Base-by-base conservation (phyloP, 2,797 vertebrate genomes). In the Arrhamphus sclerolepis region DNA sequence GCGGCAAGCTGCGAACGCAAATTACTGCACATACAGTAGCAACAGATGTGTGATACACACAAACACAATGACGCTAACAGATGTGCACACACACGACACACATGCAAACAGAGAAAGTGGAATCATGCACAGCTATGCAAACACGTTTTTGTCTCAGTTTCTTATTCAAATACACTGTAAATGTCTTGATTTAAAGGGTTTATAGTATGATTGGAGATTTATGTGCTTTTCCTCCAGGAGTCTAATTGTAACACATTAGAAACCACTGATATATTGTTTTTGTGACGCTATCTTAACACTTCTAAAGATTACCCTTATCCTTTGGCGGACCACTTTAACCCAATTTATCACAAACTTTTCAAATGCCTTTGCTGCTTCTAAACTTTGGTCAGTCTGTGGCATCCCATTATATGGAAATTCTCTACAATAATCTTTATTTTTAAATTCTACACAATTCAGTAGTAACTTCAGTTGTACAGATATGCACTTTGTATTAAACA, bases 1-100 rank as follows among this genome's bases (percentile, higher is more conserved):
- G 89, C 83, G 60, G 88, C 93, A 93, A 92, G 91, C 92, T 92
- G 91, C 63, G 91, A 87, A 87, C 83, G 86, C 86, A 92, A 91
- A 93, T 93, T 87, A 91, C 79, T 80, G 83, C 87, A 86, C 75
- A 75, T 66, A 64, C 38, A 64, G 52, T 55, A 66, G 84, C 89
- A 90, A 92, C 89, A 92, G 90, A 92, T 91, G 89, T 87, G 85
- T 72, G 47, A 61, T 61, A 79, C 46, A 53, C 56, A 69, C 41
- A 34, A 17, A 61, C 62, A 68, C 52, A 71, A 53, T 46, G 17
- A 67, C 69, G 67, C 46, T 43, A 19, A 62, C 62, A 69, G 60
- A 71, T 62, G 49, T 44, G 60, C 58, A 52, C 65, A 68, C 70
- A 70, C 48, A 53, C 19, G 46, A 61, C 51, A 56, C 49, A 71